Base-by-base conservation (phyloP, 1,140 invertebrate genomes). In the Doryteuthis pealeii region DNA sequence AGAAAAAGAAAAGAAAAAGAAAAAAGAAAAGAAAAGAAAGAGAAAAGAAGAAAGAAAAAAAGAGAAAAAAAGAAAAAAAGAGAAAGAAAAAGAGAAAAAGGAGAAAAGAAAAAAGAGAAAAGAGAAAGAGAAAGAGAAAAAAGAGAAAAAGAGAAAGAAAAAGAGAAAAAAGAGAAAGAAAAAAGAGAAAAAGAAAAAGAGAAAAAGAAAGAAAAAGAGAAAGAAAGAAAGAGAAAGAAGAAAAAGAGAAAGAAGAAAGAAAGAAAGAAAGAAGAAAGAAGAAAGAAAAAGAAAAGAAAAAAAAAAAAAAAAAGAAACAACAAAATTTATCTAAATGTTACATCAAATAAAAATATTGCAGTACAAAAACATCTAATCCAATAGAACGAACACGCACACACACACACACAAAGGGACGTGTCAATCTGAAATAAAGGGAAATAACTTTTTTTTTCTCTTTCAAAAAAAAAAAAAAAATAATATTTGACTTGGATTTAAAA, bases 181-280 rank as follows among this genome's bases (percentile, higher is more conserved):
- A 8, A 1, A 18, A 6, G 54, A 22, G 54, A 6, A 45, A 33
- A 68, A 33, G 68, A 58, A 68, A 58, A 40, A 28, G 70, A 67
- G 70, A 40, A 33, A 67, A 26, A 40, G 70, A 45, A 33, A 68
- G 33, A 66, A 70, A 73, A 70, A 49, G 65, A 68, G 33, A 67
- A 15, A 49, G 62, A 70, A 40, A 73, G 54, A 62, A 32, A 70
- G 58, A 70, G 75, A 54, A 65, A 70, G n/a, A 58, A 43, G 73
- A 35, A 71, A 35, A 8, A 15, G n/a, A 30, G 67, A 8, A 40
- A 22, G 28, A 28, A 49, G 22, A 32, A 74, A 71, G 22, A 71
- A 33, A 22, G 32, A 30, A n/a, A 18, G 45, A 8, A 28, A 8
- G 30, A 10, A 62, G 18, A 62, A 18, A 22, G 28, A 18, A 10